phyloP scores from a whole-genome alignment of 1,140 invertebrate species.

The Drosophila teissieri region DNA sequence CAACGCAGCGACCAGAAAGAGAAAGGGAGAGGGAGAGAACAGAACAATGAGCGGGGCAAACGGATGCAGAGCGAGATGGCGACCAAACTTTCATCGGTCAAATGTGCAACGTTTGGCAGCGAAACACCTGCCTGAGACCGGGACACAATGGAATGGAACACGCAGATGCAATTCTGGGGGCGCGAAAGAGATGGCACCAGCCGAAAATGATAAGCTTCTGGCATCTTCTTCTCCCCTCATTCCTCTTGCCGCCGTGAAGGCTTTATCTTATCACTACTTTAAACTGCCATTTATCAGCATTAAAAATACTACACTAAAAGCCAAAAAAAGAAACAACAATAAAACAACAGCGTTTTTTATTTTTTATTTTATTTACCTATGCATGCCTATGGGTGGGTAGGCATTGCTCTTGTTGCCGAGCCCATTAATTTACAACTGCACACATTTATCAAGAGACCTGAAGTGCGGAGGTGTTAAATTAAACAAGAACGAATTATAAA shows the following conservation, averaged over 20 bases:
- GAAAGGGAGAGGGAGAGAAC: slow-evolving; percentile 1
- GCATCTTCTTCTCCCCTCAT: neutral
- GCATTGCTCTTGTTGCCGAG: neutral
- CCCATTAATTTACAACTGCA: slow-evolving; percentile 33
- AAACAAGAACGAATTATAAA: slow-evolving; percentile 59
- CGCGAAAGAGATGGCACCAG: slow-evolving; percentile 9
- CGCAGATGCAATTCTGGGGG: slow-evolving; percentile 17
- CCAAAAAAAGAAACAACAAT: slow-evolving; percentile 7
- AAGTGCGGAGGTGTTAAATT: slow-evolving; percentile 57
- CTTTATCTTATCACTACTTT: slow-evolving; percentile 39
- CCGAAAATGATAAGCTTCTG: slow-evolving; percentile 27
- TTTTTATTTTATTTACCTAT: slow-evolving; percentile 34
- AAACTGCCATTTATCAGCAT: slow-evolving; percentile 38
- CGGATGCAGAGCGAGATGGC: slow-evolving; percentile 7
- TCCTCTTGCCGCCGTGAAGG: slow-evolving; percentile 7
- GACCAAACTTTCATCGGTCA: slow-evolving; percentile 22
- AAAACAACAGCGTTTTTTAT: slow-evolving; percentile 5
- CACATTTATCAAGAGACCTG: slow-evolving; percentile 8
- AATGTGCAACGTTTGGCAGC: slow-evolving; percentile 25
- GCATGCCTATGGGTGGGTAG: slow-evolving; percentile 7
- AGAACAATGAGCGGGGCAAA: slow-evolving; percentile 2
- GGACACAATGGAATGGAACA: slow-evolving; percentile 5
- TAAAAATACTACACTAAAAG: slow-evolving; percentile 5
- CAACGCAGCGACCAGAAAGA: slow-evolving; percentile 8
- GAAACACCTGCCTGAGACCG: slow-evolving; percentile 18